These are phyloP conservation scores for Promerops cafer DNA, from an alignment of 2,113 vertebrate species.

Conservation along the genomic window DNA sequence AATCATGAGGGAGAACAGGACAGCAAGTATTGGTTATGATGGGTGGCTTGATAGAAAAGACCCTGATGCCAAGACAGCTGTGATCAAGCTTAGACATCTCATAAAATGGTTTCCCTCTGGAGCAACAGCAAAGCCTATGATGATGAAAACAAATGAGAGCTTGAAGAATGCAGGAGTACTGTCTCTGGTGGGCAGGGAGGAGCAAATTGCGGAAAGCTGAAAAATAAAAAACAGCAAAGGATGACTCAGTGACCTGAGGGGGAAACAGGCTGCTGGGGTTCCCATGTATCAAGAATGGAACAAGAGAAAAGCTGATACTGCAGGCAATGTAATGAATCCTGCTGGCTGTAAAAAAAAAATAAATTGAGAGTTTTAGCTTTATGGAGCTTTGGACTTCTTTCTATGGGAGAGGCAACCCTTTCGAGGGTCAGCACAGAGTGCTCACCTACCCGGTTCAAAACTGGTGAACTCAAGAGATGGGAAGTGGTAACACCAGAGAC, in stretches of 20 bases:
- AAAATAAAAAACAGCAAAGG: neutral
- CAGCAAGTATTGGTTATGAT: neutral
- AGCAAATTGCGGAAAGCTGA: neutral
- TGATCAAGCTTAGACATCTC: neutral
- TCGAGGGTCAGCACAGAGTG: fast-evolving
- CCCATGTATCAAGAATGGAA: neutral
- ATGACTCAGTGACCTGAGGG: slow-evolving; percentile 13
- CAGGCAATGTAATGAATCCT: neutral
- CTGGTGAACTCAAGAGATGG: neutral
- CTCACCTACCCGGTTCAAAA: neutral
- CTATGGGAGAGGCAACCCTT: neutral
- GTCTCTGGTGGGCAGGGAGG: neutral
- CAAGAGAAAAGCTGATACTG: neutral
- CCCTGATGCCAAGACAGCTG: neutral
- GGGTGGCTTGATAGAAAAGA: neutral
- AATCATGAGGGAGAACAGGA: neutral
- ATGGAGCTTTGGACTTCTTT: neutral
- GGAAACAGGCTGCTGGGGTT: neutral
- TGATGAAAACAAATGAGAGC: neutral
- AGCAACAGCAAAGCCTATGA: neutral
- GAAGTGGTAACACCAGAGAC: neutral
- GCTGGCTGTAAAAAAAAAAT: neutral
- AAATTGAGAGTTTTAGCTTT: neutral
- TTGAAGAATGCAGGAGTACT: neutral
- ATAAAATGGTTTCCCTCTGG: neutral